Evolutionary conservation across 2,888 invertebrate species (phyloP), one percentile per base, ranked within the genome.

Genomic region (Enchytraeus crypticus): DNA sequence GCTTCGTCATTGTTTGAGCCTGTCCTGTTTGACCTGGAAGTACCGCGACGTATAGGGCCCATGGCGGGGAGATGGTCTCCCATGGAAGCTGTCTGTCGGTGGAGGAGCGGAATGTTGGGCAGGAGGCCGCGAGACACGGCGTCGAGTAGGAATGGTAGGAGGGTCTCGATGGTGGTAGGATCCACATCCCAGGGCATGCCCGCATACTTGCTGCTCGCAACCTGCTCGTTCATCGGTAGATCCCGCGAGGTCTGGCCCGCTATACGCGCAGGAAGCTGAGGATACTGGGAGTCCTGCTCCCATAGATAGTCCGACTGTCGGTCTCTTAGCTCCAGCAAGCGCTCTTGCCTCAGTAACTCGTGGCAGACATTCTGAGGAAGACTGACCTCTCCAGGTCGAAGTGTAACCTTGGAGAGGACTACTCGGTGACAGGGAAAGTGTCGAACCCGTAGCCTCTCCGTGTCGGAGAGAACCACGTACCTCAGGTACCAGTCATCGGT

Each of bases 381-480:
- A 27, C 61, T 61, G 27, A 64, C 65, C 45, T 66, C 61, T 8
- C 67, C 67, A 14, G 66, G 64, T 33, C 66, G 51, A 26, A 67
- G 61, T 1, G 63, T 61, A 23, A 66, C 61, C 51, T 67, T 67
- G 5, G 66, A 62, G 3, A 59, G 45, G 2, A 67, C 63, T 3
- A 64, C 55, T 21, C 64, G 64, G 47, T 67, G 59, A 54, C 67
- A 67, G 11, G 67, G 67, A 49, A 67, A 67, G 38, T 62, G 59
- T 14, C 53, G 54, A 14, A 62, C 60, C 5, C 29, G 23, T 3
- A 43, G 32, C 11, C 53, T 51, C 11, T 54, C 51, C 18, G 62
- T 32, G 45, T 63, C 62, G 4, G 66, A 47, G 21, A 67, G 45
- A 14, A 56, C 59, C 43, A 67, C 57, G 34, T 61, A 67, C 5